Evolutionary conservation across 2,113 vertebrate genomes (phyloP).

Genomic region (Lepisosteus osseus): DNA sequence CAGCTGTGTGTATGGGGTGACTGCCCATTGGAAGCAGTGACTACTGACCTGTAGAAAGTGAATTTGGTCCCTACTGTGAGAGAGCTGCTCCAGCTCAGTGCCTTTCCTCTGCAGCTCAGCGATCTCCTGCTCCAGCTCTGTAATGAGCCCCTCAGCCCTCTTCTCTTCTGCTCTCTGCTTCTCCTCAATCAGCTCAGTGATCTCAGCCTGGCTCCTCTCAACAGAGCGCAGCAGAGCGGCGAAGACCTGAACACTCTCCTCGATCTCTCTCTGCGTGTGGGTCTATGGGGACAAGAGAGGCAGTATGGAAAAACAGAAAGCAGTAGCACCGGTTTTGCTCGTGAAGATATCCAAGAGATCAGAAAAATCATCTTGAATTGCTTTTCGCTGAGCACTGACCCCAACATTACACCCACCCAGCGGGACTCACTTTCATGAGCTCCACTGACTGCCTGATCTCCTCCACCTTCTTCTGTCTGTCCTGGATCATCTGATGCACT

Average conservation of each 20-base stretch:
- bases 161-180: not conserved
- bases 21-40: not conserved
- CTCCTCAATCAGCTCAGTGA: not conserved
- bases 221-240: not conserved
- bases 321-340: too few species aligned
- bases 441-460: too few species aligned
- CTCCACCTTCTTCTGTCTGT: too few species aligned
- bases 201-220: not conserved
- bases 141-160: not conserved
- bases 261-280: not conserved
- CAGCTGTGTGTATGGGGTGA: not conserved
- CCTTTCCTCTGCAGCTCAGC: not conserved
- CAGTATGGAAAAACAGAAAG: too few species aligned
- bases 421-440: too few species aligned
- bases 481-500: too few species aligned
- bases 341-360: too few species aligned
- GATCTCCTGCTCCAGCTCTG: not conserved
- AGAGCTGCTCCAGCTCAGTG: not conserved
- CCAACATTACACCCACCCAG: too few species aligned
- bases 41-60: not conserved
- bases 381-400: too few species aligned
- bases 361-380: too few species aligned
- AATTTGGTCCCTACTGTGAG: not conserved
- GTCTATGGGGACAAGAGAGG: not conserved
- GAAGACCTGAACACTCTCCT: not conserved